Percentiles rank a stretch among this genome's conserved stretches.
Conservation (phyloP, 2,113 vertebrate genomes). For the Pseudonaja textilis region DNA sequence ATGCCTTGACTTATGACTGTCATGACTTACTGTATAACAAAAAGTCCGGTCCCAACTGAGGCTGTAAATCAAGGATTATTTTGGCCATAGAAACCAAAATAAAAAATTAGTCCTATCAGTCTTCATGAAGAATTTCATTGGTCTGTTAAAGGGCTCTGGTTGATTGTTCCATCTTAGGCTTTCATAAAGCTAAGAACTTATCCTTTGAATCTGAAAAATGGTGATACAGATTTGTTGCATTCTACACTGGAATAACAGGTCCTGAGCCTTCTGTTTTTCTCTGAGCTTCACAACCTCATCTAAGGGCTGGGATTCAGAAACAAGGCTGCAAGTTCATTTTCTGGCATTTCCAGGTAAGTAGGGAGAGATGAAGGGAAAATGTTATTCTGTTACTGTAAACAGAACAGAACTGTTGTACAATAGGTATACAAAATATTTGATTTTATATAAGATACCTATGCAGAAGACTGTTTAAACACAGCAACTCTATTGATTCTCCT, state of each 20-base stretch:
- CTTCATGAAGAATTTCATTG: neutral
- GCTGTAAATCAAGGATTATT: neutral
- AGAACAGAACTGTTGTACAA: neutral
- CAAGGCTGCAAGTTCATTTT: neutral
- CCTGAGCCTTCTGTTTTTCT: neutral
- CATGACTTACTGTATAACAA: neutral
- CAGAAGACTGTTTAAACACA: neutral
- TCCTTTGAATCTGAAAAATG: neutral
- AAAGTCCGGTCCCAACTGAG: neutral
- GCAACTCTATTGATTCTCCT: neutral
- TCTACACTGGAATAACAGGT: neutral
- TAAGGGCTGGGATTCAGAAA: neutral
- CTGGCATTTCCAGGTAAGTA: neutral
- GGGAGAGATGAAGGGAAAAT: neutral
- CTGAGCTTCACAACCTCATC: neutral
- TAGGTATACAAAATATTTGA: neutral
- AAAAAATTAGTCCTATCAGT: neutral
- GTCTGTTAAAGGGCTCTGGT: neutral
- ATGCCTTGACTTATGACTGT: neutral
- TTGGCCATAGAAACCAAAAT: neutral
- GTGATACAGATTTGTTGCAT: neutral
- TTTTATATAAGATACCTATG: neutral
- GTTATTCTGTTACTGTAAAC: neutral
- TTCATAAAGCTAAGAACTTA: neutral
- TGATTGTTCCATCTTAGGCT: neutral